Percentiles rank a stretch among this genome's conserved stretches.
Evolutionary conservation across 2,797 vertebrate species (phyloP).

Genomic region (Furcifer pardalis): DNA sequence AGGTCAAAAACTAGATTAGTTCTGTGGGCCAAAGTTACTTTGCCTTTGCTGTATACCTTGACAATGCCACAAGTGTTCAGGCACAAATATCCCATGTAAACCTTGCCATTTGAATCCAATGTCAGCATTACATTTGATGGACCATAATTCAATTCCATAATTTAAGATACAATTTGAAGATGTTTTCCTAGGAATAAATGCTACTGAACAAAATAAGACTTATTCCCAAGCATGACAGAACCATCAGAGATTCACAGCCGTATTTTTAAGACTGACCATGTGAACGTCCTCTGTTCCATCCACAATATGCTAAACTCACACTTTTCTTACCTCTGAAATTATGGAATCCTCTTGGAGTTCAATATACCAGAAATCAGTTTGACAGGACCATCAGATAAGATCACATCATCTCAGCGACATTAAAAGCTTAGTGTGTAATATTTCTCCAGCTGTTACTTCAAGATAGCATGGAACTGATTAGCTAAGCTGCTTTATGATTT

Average conservation of each 20-base stretch:
- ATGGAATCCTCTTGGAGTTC: conserved; percentile 18
- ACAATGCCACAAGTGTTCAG: background rate
- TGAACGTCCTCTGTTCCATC: background rate
- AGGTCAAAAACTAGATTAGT: background rate
- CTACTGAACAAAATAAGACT: background rate
- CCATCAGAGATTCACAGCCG: background rate
- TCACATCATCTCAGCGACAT: conserved; percentile 20
- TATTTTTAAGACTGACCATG: background rate
- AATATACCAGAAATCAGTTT: conserved; percentile 41
- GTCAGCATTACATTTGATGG: background rate
- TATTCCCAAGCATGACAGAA: background rate
- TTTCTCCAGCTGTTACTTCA: conserved; percentile 41
- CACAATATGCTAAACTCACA: background rate
- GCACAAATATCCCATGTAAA: background rate
- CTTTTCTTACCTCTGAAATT: conserved; percentile 37
- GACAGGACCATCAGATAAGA: conserved; percentile 32
- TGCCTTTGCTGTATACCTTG: background rate
- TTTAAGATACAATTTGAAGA: background rate
- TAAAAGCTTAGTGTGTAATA: conserved; percentile 35
- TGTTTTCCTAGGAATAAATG: too few species aligned
- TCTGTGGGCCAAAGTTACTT: background rate
- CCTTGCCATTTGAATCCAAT: background rate
- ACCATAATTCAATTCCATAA: background rate
- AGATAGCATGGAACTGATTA: conserved; percentile 13
- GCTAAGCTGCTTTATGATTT: conserved; percentile 18